phyloP scores from a whole-genome alignment of 2,113 vertebrate species.

The Asarcornis scutulata region DNA sequence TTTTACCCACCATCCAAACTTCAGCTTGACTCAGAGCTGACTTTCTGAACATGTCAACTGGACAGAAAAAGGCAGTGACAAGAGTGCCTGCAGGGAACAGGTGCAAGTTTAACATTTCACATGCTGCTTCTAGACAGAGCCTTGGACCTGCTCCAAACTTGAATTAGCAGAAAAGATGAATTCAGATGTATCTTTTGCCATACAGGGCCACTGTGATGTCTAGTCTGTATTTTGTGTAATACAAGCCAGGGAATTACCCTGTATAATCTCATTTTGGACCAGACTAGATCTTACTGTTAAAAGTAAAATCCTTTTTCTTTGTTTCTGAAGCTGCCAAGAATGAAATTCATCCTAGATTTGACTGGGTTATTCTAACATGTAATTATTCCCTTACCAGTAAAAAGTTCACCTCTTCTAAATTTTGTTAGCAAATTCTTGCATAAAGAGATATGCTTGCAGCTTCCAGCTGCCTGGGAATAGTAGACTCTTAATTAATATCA shows the following conservation, averaged over 20 bases:
- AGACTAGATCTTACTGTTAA: neutral
- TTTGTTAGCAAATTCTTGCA: neutral
- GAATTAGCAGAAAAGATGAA: neutral
- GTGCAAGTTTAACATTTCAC: neutral
- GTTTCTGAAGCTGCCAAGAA: neutral
- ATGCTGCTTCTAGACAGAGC: conserved; percentile 3
- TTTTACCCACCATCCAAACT: neutral
- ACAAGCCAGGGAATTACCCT: neutral
- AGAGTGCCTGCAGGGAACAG: neutral
- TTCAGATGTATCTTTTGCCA: neutral
- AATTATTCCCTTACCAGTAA: neutral
- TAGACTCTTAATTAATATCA: neutral
- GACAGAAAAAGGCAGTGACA: neutral
- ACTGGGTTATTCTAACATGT: neutral
- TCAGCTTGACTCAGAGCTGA: conserved; percentile 27
- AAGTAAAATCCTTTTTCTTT: neutral
- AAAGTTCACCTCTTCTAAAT: neutral
- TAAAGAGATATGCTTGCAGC: neutral
- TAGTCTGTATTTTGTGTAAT: neutral
- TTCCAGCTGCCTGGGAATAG: neutral
- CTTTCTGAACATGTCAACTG: conserved; percentile 10
- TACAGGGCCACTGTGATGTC: neutral
- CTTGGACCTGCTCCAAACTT: neutral
- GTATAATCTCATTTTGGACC: neutral
- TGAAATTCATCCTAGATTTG: neutral